Evolutionary conservation across 2,797 vertebrate genomes (phyloP).

Genomic region (Selene dorsalis): DNA sequence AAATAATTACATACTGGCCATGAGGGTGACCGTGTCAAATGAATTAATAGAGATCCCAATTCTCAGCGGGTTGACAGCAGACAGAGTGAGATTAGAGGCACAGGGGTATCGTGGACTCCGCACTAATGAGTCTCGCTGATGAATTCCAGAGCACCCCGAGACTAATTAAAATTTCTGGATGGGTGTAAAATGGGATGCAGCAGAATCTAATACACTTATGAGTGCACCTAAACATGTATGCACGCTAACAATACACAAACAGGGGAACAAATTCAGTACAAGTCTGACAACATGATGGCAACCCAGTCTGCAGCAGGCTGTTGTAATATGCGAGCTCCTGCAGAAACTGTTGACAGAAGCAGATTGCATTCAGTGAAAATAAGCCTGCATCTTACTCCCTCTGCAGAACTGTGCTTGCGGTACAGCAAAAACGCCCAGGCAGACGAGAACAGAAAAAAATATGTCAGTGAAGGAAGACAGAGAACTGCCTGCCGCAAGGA

Average conservation of each 20-base stretch:
- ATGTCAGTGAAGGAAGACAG: constrained; percentile 56
- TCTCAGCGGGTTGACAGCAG: constrained; percentile 54
- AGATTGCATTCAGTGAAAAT: constrained; percentile 59
- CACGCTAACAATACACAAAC: constrained; percentile 13
- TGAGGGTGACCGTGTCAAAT: constrained; percentile 57
- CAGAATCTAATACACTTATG: constrained; percentile 35
- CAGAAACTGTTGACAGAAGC: constrained; percentile 71
- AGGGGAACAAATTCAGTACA: constrained; percentile 20
- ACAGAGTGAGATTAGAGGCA: constrained; percentile 67
- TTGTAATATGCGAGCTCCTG: constrained; percentile 41
- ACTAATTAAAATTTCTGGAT: constrained; percentile 73
- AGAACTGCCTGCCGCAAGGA: constrained; percentile 73
- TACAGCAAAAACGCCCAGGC: constrained; percentile 42
- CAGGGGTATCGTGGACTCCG: constrained; percentile 43
- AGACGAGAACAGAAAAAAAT: constrained; percentile 35
- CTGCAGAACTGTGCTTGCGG: constrained; percentile 46
- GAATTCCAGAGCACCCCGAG: constrained; percentile 56
- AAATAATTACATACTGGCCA: constrained; percentile 51
- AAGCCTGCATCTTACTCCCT: constrained; percentile 48
- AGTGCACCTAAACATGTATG: constrained; percentile 26
- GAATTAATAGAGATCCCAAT: constrained; percentile 67
- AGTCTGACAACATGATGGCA: constrained; percentile 17
- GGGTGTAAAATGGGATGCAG: constrained; percentile 33
- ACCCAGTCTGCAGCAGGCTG: constrained; percentile 30
- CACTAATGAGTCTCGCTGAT: constrained; percentile 72